These are phyloP conservation scores for Drosophila mulleri DNA, from an alignment of 2,888 invertebrate genomes.

Conservation along the genomic window DNA sequence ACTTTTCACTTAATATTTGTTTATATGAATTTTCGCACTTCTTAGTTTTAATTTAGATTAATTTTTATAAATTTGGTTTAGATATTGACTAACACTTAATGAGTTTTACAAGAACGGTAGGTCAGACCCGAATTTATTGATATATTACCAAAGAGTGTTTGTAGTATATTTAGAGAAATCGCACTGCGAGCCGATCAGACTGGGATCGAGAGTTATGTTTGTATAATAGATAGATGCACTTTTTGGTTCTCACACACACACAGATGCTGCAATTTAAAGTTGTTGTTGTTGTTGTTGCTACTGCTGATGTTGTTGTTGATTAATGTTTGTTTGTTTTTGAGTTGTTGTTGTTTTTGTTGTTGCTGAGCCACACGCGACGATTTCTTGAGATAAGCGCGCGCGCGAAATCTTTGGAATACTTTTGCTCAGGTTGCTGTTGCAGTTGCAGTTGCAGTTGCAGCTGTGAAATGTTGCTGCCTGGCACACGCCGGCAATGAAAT, in stretches of 20 bases:
- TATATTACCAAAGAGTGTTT: constrained; percentile 17
- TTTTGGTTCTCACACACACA: constrained; percentile 22
- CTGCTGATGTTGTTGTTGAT: constrained; percentile 21
- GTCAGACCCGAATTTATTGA: constrained; percentile 13
- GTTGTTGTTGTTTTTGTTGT: constrained; percentile 12
- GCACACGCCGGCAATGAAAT: constrained; percentile 75
- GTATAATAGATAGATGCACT: constrained; percentile 32
- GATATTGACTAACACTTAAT: constrained; percentile 4
- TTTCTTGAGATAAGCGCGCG: constrained; percentile 55
- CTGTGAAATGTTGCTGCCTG: constrained; percentile 63
- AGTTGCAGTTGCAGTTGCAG: constrained; percentile 41
- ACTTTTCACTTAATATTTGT: constrained; percentile 3
- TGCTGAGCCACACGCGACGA: constrained; percentile 60
- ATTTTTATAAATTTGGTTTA: neutral
- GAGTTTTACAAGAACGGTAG: constrained; percentile 15
- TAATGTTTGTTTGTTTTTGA: constrained; percentile 21
- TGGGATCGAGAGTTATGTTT: constrained; percentile 34
- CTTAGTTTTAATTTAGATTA: neutral
- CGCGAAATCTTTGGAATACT: constrained; percentile 56
- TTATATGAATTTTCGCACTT: neutral
- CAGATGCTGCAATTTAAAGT: constrained; percentile 28
- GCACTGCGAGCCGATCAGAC: constrained; percentile 22
- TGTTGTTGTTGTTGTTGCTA: constrained; percentile 13
- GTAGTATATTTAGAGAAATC: neutral
- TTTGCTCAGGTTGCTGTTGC: constrained; percentile 43